Conservation (phyloP, 2,888 invertebrate species). For the Oscheius myriophilus region DNA sequence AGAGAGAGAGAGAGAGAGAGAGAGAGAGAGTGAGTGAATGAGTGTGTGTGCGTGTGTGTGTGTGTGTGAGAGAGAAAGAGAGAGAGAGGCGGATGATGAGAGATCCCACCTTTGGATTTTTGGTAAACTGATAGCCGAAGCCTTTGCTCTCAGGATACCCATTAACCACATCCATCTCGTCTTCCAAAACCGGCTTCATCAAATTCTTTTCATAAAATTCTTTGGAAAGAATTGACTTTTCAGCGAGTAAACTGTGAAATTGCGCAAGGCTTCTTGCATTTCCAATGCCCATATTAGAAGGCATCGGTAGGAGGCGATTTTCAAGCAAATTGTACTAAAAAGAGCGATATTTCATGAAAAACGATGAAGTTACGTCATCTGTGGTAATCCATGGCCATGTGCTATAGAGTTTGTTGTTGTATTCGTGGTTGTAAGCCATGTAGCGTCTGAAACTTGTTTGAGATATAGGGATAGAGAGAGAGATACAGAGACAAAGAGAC, state of each 20-base stretch:
- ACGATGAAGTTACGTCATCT: conserved; percentile 41
- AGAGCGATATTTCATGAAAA: neutral
- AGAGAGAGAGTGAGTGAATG: neutral
- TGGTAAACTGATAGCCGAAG: conserved; percentile 56
- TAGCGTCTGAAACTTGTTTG: conserved; percentile 35
- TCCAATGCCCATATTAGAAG: conserved; percentile 61
- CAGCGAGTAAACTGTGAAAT: conserved; percentile 43
- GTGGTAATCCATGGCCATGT: conserved; percentile 55
- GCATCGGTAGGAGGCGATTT: conserved; percentile 57
- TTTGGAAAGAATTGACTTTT: conserved; percentile 33
- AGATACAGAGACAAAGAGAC: neutral
- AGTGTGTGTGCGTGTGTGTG: too few relatives aligned
- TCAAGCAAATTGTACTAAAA: conserved; percentile 55
- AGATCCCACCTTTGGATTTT: conserved; percentile 44
- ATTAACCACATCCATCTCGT: conserved; percentile 53
- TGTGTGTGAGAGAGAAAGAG: too few relatives aligned
- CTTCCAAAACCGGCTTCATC: conserved; percentile 46
- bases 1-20: neutral
- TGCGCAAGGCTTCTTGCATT: conserved; percentile 50
- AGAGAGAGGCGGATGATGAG: neutral
- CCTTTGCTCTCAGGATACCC: conserved; percentile 58
- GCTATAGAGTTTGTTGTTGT: conserved; percentile 49
- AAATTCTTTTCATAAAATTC: conserved; percentile 28
- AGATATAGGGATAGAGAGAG: too few relatives aligned
- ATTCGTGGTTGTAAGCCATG: conserved; percentile 49